These are phyloP conservation scores for Ceriagrion tenellum DNA, from an alignment of 2,888 invertebrate species.

Conservation along the genomic window DNA sequence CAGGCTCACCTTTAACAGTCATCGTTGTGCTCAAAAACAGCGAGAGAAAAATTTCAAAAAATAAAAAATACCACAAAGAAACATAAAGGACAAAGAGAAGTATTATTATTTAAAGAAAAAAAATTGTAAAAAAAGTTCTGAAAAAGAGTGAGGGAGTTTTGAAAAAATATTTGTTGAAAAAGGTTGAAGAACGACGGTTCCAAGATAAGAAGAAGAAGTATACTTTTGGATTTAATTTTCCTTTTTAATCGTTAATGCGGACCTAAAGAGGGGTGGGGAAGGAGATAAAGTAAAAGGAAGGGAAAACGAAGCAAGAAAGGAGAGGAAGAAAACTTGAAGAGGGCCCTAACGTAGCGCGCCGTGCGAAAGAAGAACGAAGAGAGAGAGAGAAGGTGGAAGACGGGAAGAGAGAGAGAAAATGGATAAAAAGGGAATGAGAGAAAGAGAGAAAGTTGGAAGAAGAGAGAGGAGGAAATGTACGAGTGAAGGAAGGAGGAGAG, in stretches of 20 bases:
- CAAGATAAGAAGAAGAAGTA: background rate
- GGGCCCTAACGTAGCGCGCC: background rate
- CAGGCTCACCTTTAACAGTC: background rate
- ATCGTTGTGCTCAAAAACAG: background rate
- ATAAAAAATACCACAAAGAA: no score
- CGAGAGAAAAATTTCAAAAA: background rate
- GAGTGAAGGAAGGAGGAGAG: background rate
- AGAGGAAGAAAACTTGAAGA: background rate
- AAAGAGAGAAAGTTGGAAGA: background rate
- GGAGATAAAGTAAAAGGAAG: background rate
- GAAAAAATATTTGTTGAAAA: background rate
- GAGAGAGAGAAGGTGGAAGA: no score
- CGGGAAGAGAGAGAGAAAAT: background rate
- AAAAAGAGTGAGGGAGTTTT: background rate
- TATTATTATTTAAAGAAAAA: background rate
- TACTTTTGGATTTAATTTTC: background rate
- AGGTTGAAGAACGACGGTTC: background rate
- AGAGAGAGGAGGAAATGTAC: background rate
- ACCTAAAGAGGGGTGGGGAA: background rate
- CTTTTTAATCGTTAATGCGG: background rate
- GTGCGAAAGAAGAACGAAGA: background rate
- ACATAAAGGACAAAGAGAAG: background rate
- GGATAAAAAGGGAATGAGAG: background rate
- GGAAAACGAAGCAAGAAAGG: background rate
- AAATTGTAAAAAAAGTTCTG: background rate